Conservation (phyloP, 2,797 vertebrate species). For the Notolabrus celidotus region DNA sequence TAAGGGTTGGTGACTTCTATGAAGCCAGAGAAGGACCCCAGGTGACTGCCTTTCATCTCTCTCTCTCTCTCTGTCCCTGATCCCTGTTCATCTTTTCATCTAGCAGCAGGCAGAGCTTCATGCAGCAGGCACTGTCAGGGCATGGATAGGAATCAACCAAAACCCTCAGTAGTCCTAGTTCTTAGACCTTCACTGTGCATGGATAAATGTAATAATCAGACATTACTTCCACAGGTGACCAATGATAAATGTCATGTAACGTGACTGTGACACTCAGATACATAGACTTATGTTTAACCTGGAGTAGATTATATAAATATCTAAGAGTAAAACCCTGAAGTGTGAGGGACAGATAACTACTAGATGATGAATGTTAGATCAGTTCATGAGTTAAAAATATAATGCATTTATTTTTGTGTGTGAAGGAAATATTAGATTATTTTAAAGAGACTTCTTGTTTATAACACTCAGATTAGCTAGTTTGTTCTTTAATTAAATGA, state of each 20-base stretch:
- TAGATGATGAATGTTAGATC: conserved; percentile 19
- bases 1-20: conserved; percentile 99
- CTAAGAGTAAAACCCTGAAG: conserved; percentile 9
- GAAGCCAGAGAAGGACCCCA: conserved; percentile 99
- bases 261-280: conserved; percentile 57
- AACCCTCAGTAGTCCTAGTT: conserved; percentile 72
- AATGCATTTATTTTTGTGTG: conserved; percentile 13
- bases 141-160: conserved; percentile 71
- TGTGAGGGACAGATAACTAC: conserved; percentile 49
- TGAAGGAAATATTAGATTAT: conserved; percentile 1
- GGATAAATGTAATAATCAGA: conserved; percentile 83
- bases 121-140: conserved; percentile 78
- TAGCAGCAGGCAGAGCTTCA: conserved; percentile 75
- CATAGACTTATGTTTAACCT: conserved; percentile 30
- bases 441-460: not conserved
- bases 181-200: conserved; percentile 78
- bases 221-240: conserved; percentile 86
- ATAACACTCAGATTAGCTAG: conserved; percentile 22
- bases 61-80: conserved; percentile 74
- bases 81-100: conserved; percentile 82
- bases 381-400: conserved; percentile 6
- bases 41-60: conserved; percentile 94
- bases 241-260: conserved; percentile 68
- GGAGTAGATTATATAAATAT: conserved; percentile 26
- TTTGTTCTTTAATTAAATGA: conserved; percentile 30